phyloP scores from a whole-genome alignment of 92 coral and sea anemone genomes.

The Actinernus sp. region DNA sequence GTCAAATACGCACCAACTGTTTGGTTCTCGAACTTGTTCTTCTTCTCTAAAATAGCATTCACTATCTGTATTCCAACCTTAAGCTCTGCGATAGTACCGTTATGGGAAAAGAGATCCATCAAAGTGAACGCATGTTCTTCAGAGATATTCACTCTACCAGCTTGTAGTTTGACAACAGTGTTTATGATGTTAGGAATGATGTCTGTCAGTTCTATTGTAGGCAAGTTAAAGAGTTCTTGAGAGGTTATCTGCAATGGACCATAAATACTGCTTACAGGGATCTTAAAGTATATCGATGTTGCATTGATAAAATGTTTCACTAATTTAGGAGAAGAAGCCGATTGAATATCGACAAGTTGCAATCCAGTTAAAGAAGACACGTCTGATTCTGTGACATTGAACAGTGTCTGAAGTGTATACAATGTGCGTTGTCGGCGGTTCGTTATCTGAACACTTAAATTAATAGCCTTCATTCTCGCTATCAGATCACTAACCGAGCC shows the following conservation, averaged over 20 bases:
- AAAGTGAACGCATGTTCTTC: constrained; percentile 17
- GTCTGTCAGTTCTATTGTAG: constrained; percentile 57
- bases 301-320: constrained; percentile 58
- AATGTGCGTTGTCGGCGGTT: not conserved
- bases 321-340: constrained; percentile 15
- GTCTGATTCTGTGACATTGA: constrained; percentile 48
- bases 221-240: constrained; percentile 37
- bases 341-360: not conserved
- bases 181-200: constrained; percentile 30
- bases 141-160: constrained; percentile 38
- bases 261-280: constrained; percentile 34
- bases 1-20: constrained; percentile 33
- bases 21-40: constrained; percentile 47
- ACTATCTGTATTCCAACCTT: constrained; percentile 27
- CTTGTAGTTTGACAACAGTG: constrained; percentile 32
- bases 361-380: constrained; percentile 36
- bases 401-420: constrained; percentile 4
- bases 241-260: constrained; percentile 23
- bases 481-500: constrained; percentile 44
- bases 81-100: constrained; percentile 40
- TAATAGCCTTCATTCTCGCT: constrained; percentile 2
- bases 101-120: constrained; percentile 28
- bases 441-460: not conserved
- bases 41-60: constrained; percentile 13
- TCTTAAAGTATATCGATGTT: constrained; percentile 36